Percentiles rank a stretch among this genome's conserved stretches.
phyloP scores from a whole-genome alignment of 2,113 vertebrate genomes.

The Ailuropoda melanoleuca region DNA sequence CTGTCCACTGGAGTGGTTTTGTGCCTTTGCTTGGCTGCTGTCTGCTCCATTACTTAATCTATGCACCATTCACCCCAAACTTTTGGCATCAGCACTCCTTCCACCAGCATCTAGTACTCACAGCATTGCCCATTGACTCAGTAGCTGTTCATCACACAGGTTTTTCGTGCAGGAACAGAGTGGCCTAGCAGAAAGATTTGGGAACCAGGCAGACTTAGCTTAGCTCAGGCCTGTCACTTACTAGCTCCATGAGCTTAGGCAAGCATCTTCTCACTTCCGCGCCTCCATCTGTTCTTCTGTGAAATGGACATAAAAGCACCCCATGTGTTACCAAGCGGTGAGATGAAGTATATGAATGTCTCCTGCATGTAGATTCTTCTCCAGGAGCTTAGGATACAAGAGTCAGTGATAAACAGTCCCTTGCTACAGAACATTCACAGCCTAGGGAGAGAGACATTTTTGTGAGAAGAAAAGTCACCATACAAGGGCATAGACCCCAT shows the following conservation, averaged over 20 bases:
- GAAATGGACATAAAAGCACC: not conserved
- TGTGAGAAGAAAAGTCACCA: not conserved
- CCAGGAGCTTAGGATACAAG: not conserved
- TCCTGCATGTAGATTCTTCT: not conserved
- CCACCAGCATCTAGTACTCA: accelerated
- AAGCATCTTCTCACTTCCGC: not conserved
- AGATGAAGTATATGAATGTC: not conserved
- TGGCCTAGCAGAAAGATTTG: not conserved
- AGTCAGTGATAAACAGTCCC: not conserved
- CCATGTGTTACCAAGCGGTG: not conserved
- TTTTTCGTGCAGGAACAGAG: accelerated
- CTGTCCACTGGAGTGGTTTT: not conserved
- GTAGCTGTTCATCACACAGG: not conserved
- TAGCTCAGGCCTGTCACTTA: not conserved
- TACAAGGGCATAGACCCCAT: not conserved
- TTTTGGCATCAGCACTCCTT: not conserved
- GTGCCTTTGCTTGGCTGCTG: not conserved
- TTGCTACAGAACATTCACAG: not conserved
- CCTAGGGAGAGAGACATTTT: not conserved
- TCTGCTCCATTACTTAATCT: not conserved
- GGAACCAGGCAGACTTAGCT: not conserved
- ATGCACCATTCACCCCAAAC: accelerated
- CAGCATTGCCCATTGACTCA: not conserved
- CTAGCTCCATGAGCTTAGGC: not conserved
- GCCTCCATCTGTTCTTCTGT: not conserved